Evolutionary conservation across 2,888 invertebrate genomes (phyloP).

Genomic region (Leptodirus hochenwartii): DNA sequence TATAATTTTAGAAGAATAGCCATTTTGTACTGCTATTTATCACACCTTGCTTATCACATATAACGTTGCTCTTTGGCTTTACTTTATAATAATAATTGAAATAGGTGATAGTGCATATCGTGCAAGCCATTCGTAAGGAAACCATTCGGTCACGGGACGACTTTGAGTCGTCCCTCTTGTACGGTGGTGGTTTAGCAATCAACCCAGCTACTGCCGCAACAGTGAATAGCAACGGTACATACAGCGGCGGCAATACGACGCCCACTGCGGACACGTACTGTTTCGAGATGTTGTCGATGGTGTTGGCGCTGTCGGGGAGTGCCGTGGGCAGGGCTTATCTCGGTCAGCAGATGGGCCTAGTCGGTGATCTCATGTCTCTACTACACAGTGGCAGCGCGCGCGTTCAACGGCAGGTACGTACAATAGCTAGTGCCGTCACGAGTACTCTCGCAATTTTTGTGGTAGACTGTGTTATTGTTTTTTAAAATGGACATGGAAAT

Average conservation of each 20-base stretch:
- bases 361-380: slow-evolving; percentile 68
- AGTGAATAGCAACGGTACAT: slow-evolving; percentile 17
- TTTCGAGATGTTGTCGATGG: slow-evolving; percentile 94
- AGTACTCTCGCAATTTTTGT: too few species aligned
- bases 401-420: slow-evolving; percentile 71
- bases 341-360: slow-evolving; percentile 70
- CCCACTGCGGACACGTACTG: slow-evolving; percentile 76
- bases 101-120: slow-evolving; percentile 73
- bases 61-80: too few species aligned
- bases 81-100: too few species aligned
- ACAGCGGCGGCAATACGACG: slow-evolving; percentile 30
- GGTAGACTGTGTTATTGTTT: background rate
- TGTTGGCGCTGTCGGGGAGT: slow-evolving; percentile 82
- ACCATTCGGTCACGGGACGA: slow-evolving; percentile 73
- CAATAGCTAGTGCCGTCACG: too few species aligned
- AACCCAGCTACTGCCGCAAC: slow-evolving; percentile 23
- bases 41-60: too few species aligned
- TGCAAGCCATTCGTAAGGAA: slow-evolving; percentile 80
- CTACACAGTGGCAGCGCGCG: slow-evolving; percentile 88
- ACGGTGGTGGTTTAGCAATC: too few species aligned
- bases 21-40: too few species aligned
- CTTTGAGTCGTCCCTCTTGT: slow-evolving; percentile 65
- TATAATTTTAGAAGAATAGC: too few species aligned
- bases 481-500: slow-evolving; percentile 3
- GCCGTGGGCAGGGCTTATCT: slow-evolving; percentile 78